Conservation (phyloP, 1,140 invertebrate genomes). For the Rhynchophorus ferrugineus region DNA sequence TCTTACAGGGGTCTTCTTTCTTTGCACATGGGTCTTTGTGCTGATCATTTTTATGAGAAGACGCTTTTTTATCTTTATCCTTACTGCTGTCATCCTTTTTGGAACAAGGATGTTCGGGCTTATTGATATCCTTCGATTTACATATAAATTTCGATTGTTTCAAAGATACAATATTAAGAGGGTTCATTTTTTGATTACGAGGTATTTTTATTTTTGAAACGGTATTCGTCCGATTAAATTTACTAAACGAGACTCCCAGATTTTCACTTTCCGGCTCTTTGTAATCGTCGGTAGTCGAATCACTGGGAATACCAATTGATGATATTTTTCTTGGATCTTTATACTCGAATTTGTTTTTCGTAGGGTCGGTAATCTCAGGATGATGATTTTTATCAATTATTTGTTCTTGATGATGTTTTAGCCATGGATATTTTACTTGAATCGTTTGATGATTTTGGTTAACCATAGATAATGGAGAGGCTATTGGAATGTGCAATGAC, state of each 20-base stretch:
- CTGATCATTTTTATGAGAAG: conserved; percentile 15
- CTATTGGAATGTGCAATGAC: not conserved
- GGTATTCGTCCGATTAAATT: not conserved
- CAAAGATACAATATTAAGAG: too few species aligned
- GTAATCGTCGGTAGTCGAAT: not conserved
- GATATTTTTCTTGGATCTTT: not conserved
- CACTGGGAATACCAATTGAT: not conserved
- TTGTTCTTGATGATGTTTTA: not conserved
- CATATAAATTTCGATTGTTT: conserved; percentile 2
- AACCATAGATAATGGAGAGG: not conserved
- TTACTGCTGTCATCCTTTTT: conserved; percentile 6
- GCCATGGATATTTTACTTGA: conserved; percentile 10
- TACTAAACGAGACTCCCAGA: not conserved
- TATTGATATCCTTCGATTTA: too few species aligned
- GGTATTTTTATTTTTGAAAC: not conserved
- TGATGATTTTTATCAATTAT: conserved; percentile 7
- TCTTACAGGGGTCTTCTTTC: conserved; percentile 19
- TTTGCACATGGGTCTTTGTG: conserved; percentile 19
- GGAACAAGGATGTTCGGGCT: conserved; percentile 10
- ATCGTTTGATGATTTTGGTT: not conserved
- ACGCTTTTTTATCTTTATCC: conserved; percentile 13
- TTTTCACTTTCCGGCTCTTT: not conserved
- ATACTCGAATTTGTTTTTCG: not conserved
- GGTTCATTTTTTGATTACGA: too few species aligned
- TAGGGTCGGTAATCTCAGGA: conserved; percentile 2